phyloP scores from a whole-genome alignment of 2,797 vertebrate species.

The Chelmon rostratus region DNA sequence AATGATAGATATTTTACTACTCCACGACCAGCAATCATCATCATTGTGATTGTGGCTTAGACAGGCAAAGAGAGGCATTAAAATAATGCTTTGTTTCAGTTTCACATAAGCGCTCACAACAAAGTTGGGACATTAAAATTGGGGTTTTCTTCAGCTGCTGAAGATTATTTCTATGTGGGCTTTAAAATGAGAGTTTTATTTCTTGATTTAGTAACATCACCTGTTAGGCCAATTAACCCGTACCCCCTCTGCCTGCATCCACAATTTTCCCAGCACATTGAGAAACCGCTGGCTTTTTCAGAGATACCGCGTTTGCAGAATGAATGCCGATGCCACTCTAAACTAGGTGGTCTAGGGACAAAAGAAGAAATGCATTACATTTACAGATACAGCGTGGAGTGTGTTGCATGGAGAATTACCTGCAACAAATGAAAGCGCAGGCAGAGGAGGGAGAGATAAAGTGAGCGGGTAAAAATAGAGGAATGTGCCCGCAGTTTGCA shows the following conservation, averaged over 20 bases:
- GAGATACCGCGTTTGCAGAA: constrained; percentile 44
- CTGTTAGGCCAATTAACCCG: constrained; percentile 63
- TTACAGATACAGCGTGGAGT: constrained; percentile 57
- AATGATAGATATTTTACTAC: constrained; percentile 19
- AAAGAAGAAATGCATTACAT: constrained; percentile 71
- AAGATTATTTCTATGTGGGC: constrained; percentile 25
- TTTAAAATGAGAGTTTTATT: constrained; percentile 41
- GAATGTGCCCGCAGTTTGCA: constrained; percentile 65
- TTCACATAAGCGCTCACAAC: constrained; percentile 24
- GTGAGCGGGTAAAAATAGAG: constrained; percentile 63
- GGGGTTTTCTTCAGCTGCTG: constrained; percentile 10
- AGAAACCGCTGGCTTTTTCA: constrained; percentile 47
- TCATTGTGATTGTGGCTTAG: constrained; percentile 23
- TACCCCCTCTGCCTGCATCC: constrained; percentile 11
- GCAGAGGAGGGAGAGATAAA: constrained; percentile 77
- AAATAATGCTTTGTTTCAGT: constrained; percentile 37
- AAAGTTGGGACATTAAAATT: constrained; percentile 13
- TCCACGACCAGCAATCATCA: constrained; percentile 13
- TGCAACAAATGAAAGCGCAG: constrained; percentile 69
- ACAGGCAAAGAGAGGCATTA: background rate
- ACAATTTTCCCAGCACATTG: constrained; percentile 41
- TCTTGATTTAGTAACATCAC: constrained; percentile 37
- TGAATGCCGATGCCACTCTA: constrained; percentile 63
- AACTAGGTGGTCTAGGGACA: constrained; percentile 62
- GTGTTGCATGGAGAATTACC: constrained; percentile 78